Percentiles rank a stretch among this genome's conserved stretches.
These are phyloP conservation scores for Lepidocyrtoides sp. DNA, from an alignment of 2,888 invertebrate genomes.

Conservation along the genomic window DNA sequence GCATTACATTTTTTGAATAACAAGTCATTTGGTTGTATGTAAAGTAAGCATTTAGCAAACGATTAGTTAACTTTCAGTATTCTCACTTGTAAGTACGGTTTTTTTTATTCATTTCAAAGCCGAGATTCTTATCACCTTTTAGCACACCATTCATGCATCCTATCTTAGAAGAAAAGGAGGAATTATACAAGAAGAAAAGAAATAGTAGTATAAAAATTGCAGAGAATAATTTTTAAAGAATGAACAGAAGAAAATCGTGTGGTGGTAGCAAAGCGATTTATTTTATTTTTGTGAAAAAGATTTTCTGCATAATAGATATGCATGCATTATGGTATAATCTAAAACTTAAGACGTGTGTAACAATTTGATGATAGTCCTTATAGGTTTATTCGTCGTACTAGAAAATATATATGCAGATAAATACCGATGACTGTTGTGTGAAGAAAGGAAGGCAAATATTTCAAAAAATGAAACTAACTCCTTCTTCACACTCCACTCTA, in stretches of 20 bases:
- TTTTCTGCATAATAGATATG: constrained; percentile 26
- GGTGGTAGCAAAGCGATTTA: constrained; percentile 25
- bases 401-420: no score
- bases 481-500: constrained; percentile 1
- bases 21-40: constrained; percentile 24
- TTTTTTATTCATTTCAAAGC: constrained; percentile 17
- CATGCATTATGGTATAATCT: neutral
- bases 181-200: neutral
- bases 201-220: neutral
- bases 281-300: neutral
- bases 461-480: no score
- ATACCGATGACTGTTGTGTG: no score
- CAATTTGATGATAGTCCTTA: constrained; percentile 25
- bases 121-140: constrained; percentile 26
- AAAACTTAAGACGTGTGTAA: constrained; percentile 14
- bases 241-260: constrained; percentile 8
- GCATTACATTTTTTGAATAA: constrained; percentile 10
- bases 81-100: constrained; percentile 20
- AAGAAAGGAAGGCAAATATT: no score
- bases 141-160: constrained; percentile 32
- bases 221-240: neutral
- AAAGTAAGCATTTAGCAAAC: constrained; percentile 34
- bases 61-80: constrained; percentile 21
- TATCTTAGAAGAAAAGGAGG: constrained; percentile 7
- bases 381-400: neutral